Evolutionary conservation across 2,113 vertebrate species (phyloP).

Genomic region (Chrysemys picta): DNA sequence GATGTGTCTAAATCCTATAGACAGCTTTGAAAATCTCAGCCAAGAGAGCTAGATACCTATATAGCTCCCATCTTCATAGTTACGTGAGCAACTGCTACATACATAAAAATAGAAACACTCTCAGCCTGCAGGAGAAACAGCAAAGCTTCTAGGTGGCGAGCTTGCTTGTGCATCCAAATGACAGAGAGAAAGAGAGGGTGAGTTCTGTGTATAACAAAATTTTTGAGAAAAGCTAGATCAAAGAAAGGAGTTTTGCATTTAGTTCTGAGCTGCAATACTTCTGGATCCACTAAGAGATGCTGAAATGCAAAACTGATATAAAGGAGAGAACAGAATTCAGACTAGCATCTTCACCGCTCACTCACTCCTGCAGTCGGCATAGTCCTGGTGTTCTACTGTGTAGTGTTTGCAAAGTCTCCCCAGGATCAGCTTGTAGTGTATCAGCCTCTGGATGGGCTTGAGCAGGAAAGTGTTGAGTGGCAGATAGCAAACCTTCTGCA

Average conservation of each 20-base stretch:
- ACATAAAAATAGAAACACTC: background rate
- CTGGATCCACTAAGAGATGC: no score
- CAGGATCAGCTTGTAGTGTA: constrained; percentile 94
- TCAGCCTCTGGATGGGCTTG: constrained; percentile 94
- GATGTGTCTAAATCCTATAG: background rate
- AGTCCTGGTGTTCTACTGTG: constrained; percentile 81
- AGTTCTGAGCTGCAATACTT: rapidly evolving
- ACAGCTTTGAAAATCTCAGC: background rate
- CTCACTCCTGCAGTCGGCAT: constrained; percentile 87
- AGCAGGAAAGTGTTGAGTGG: constrained; percentile 94
- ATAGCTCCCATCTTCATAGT: background rate
- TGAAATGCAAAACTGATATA: rapidly evolving
- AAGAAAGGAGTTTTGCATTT: background rate
- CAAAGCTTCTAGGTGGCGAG: background rate
- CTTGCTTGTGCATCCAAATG: background rate
- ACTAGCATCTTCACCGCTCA: rapidly evolving
- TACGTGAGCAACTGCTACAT: background rate
- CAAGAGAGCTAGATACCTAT: background rate
- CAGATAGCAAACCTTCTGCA: constrained; percentile 97
- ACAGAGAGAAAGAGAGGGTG: background rate
- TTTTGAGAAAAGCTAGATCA: background rate
- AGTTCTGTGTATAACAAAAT: background rate
- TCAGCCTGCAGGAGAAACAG: background rate
- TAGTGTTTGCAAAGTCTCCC: constrained; percentile 89
- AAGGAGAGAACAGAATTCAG: rapidly evolving